Base-by-base conservation (phyloP, 2,888 invertebrate species). In the Scaptomyza polygonia region DNA sequence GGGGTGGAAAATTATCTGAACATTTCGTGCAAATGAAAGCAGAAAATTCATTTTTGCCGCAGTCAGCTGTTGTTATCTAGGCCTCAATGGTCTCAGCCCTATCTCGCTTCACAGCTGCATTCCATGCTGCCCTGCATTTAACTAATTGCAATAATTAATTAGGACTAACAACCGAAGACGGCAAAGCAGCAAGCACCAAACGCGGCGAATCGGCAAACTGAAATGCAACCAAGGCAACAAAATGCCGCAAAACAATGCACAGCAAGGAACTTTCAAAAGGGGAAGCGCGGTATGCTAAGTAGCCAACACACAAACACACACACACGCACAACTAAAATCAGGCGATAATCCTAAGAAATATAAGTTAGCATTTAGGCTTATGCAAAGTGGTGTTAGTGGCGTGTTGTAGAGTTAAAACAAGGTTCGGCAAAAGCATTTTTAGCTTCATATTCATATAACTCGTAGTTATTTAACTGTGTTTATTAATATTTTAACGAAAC, bases 101-200 rank as follows among this genome's bases (percentile, higher is more conserved):
- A 36, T 29, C 9, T 27, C 5, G 16, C 7, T 27, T 12, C 34
- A 14, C 6, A 36, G 34, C 48, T 32, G 51, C 71, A 45, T 55
- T 27, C 51, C 36, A 32, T 57, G 69, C 57, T 52, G 76, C 61
- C 58, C 76, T 80, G 81, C 81, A 78, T 85, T 82, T 82, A 82
- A 82, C 85, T 85, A 82, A 82, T 82, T 82, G 79, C 82, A 77
- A 85, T 85, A 82, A 82, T 85, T 82, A 82, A 82, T 82, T 81
- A 85, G 69, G 79, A 82, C 81, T 85, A 85, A 82, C 85, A 79
- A 81, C 85, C 57, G 42, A 62, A 71, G 73, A 65, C 61, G 65
- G 68, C 61, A 49, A 51, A 57, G 16, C 52, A 36, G 40, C 14
- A 18, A 47, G 12, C 65, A 65, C 64, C 56, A 48, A 44, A 14